Conservation (phyloP, 2,888 invertebrate species). For the Drosophila macrospina region DNA sequence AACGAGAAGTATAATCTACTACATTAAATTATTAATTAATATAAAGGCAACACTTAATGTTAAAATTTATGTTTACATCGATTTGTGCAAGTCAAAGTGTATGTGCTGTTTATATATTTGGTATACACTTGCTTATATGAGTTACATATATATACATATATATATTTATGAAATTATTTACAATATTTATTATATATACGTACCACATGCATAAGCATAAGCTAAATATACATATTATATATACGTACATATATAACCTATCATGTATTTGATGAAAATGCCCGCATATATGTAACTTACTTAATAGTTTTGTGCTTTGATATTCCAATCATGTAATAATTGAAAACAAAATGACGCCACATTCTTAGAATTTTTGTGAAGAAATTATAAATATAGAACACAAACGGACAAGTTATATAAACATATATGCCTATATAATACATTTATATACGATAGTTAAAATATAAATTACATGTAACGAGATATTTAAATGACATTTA, state of each 20-base stretch:
- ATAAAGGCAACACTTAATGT: slow-evolving; percentile 56
- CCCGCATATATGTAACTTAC: slow-evolving; percentile 39
- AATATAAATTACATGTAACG: slow-evolving; percentile 55
- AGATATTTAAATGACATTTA: slow-evolving; percentile 68
- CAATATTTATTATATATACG: slow-evolving; percentile 58
- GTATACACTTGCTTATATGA: slow-evolving; percentile 52
- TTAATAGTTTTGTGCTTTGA: slow-evolving; percentile 64
- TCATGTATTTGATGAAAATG: slow-evolving; percentile 53
- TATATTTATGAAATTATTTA: slow-evolving; percentile 59
- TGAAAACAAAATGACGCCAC: slow-evolving; percentile 56
- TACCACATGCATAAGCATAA: slow-evolving; percentile 49
- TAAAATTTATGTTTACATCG: slow-evolving; percentile 53
- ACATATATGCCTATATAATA: slow-evolving; percentile 51
- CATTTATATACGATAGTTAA: slow-evolving; percentile 61
- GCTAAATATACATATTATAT: slow-evolving; percentile 42
- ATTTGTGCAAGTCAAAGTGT: slow-evolving; percentile 46
- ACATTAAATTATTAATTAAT: slow-evolving; percentile 52
- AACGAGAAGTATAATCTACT: slow-evolving; percentile 52
- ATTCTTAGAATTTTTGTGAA: slow-evolving; percentile 61
- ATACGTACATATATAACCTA: slow-evolving; percentile 46
- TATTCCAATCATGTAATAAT: slow-evolving; percentile 67
- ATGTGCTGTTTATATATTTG: slow-evolving; percentile 57
- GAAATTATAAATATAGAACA: slow-evolving; percentile 44
- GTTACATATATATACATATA: slow-evolving; percentile 28
- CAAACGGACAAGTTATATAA: slow-evolving; percentile 65